Base-by-base conservation (phyloP, 2,888 invertebrate genomes). In the Drosophila maculinotata region DNA sequence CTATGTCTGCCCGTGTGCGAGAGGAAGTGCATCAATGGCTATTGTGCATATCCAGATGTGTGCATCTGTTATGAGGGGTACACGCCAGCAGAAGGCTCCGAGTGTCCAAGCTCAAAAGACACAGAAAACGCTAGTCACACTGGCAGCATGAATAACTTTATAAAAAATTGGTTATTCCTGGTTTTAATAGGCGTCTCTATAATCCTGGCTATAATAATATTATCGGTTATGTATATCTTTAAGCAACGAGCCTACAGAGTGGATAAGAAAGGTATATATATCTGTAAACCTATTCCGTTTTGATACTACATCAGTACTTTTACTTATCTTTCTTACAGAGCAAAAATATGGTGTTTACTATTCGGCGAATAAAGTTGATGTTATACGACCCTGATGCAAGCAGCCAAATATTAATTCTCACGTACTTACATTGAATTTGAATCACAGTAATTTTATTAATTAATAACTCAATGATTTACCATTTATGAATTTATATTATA, bases 1-100 rank as follows among this genome's bases (percentile, higher is more conserved):
- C 14, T 70, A 6, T 80, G 80, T 4, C 44, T 83, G 1, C 87
- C 80, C 4, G 42, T 65, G 4, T 80, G 80, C 6, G 54, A 59
- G 9, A 9, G 1, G 20, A 49, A 66, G 25, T 80, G 80, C 38
- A 26, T 48, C 6, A 12, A 66, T 2, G 83, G 77, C 0, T 76
- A 62, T 38, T 80, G 86, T 28, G 15, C 35, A 8, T 47, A 23
- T 7, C 80, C 87, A 7, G 56, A 44, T 20, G 44, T 41, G 3
- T 80, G 80, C 12, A 31, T 7, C 4, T 80, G 80, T 62, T 58
- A 38, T 3, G 49, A 74, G 38, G 77, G 68, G 1, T 25, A 39
- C 2, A 7, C 6, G 1, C 28, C 73, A 0, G 26, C 35, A 7
- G 44, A 49, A 7, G 83, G 69, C 3, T 42, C 30, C 3, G 30